Evolutionary conservation across 2,888 invertebrate species (phyloP), one percentile per base, ranked within the genome.

Genomic region (Pimpla rufipes): DNA sequence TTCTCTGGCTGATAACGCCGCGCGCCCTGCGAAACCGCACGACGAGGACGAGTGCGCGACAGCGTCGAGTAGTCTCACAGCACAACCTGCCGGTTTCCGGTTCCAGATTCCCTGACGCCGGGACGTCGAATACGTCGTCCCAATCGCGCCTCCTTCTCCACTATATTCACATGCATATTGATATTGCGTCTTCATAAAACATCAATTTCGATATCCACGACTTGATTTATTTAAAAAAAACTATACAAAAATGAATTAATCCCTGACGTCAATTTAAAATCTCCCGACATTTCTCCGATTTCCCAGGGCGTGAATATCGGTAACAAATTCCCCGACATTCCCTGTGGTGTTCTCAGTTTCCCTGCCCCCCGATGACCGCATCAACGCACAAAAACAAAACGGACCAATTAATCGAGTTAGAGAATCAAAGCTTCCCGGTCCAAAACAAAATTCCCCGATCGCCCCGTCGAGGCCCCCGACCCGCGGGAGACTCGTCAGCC

Each of bases 1-100:
- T 90, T 86, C 89, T 88, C 85, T 82, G 80, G 40, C 87, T 85
- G 90, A 90, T 90, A 90, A 88, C 88, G 87, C 87, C 88, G 87
- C 87, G 70, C 85, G 74, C 85, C 29, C 29, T 85, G 84, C 84
- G 85, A 87, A 87, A 86, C 82, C 79, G 79, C 74, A 79, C 67
- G 40, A 62, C 40, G 70, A 70, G 42, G 64, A 64, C 83, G 81
- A 67, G 29, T 29, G 50, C 45, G 45, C 87, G 84, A 86, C 82
- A 82, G 86, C 84, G 81, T 80, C 85, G 84, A 71, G 85, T 81
- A 82, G 82, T 81, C 83, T 86, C 84, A 85, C 85, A 79, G 83
- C 85, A 76, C 84, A 85, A 79, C 80, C 40, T 73, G 13, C 16
- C 42, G 35, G 64, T 79, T 73, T 73, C 42, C 50, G 64, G 73